A percentile compares a stretch with the other conserved stretches of the same genome.
Conservation (phyloP, 2,113 vertebrate genomes). For the Corythoichthys intestinalis region DNA sequence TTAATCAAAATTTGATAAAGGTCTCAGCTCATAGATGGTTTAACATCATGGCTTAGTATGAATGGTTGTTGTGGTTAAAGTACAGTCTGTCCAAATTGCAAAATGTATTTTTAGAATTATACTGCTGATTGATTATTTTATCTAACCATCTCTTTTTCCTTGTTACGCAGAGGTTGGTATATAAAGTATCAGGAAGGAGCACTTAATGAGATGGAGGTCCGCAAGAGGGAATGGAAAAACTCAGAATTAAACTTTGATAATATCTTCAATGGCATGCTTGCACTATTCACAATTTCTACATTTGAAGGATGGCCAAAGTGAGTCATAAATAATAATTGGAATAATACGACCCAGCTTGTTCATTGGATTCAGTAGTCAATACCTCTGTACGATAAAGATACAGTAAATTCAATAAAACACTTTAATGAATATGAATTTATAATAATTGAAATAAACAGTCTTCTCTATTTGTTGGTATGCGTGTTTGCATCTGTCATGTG, state of each 20-base stretch:
- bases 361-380: too few species aligned
- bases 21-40: not conserved
- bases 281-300: conserved; percentile 93
- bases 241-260: conserved; percentile 91
- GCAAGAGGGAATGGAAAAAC: conserved; percentile 78
- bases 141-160: not conserved
- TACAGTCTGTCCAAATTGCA: not conserved
- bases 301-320: conserved; percentile 98
- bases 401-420: too few species aligned
- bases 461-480: not conserved
- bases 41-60: not conserved
- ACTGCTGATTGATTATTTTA: not conserved
- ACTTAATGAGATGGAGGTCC: conserved; percentile 75
- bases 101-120: not conserved
- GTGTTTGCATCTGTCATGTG: not conserved
- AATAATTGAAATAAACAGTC: not conserved
- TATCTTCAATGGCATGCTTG: conserved; percentile 91
- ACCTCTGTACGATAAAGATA: too few species aligned
- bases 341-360: too few species aligned
- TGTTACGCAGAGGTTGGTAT: conserved; percentile 79
- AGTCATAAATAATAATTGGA: conserved; percentile 40
- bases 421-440: not conserved
- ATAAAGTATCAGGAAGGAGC: conserved; percentile 80
- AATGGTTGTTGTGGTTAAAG: not conserved
- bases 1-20: not conserved